Evolutionary conservation across 2,113 vertebrate genomes (phyloP).

Genomic region (Spilogale gracilis): DNA sequence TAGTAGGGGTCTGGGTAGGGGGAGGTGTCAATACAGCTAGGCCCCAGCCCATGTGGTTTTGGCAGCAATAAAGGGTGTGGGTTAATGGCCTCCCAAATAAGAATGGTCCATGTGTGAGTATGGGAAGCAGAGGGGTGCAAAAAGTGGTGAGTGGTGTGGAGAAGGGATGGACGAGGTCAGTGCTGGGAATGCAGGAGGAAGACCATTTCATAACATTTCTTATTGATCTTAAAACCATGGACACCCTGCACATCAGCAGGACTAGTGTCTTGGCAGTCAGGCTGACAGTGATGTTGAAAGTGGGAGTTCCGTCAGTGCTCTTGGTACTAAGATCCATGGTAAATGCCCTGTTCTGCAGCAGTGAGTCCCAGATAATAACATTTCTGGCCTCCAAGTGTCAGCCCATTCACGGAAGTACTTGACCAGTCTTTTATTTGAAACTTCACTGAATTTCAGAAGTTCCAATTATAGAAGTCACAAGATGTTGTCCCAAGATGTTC

Average conservation of each 20-base stretch:
- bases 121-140: neutral
- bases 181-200: neutral
- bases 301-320: neutral
- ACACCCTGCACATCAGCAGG: neutral
- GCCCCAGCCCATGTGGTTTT: neutral
- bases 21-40: neutral
- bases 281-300: neutral
- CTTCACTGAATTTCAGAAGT: neutral
- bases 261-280: neutral
- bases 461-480: neutral
- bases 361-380: neutral
- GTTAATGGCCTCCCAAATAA: neutral
- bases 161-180: neutral
- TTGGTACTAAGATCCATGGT: neutral
- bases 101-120: neutral
- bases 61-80: no score
- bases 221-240: neutral
- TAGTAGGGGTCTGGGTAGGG: neutral
- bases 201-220: neutral
- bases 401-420: neutral
- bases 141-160: neutral
- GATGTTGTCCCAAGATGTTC: neutral
- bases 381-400: neutral
- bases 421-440: neutral
- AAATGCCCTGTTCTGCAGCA: neutral